Percentiles rank a stretch among this genome's conserved stretches.
phyloP scores from a whole-genome alignment of 2,113 vertebrate species.

The Columba janthina region DNA sequence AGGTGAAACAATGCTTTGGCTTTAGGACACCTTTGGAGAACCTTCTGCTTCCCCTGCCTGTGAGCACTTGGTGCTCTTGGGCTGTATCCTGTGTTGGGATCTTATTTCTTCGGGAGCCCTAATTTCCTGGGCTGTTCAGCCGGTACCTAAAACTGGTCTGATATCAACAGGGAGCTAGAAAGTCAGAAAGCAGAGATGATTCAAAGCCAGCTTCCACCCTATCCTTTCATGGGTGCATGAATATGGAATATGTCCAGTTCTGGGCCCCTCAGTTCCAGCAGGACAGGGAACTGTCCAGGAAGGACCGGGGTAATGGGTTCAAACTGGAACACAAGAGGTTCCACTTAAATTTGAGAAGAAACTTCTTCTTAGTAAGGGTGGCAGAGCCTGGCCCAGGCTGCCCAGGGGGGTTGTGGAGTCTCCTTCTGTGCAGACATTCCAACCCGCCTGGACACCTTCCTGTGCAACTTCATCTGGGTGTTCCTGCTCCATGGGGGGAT shows the following conservation, averaged over 20 bases:
- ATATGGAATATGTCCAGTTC: not conserved
- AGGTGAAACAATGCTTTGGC: not conserved
- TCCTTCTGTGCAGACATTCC: too few relatives aligned
- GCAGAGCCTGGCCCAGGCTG: too few relatives aligned
- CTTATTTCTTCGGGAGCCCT: not conserved
- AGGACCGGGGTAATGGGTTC: too few relatives aligned
- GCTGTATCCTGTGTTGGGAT: fast-evolving
- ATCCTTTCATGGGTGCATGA: not conserved
- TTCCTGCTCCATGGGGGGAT: too few relatives aligned
- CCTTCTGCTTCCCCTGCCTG: not conserved
- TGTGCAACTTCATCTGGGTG: too few relatives aligned
- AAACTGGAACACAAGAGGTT: too few relatives aligned
- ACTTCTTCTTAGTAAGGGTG: too few relatives aligned
- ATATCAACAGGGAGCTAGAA: not conserved
- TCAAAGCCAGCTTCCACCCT: not conserved
- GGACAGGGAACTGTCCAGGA: too few relatives aligned
- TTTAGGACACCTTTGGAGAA: not conserved
- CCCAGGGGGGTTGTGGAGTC: too few relatives aligned
- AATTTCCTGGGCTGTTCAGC: not conserved
- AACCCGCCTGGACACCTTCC: too few relatives aligned
- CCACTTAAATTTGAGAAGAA: too few relatives aligned
- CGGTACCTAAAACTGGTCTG: not conserved
- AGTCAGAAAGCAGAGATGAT: not conserved
- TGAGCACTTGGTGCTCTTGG: fast-evolving
- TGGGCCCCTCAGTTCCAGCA: too few relatives aligned